Evolutionary conservation across 2,113 vertebrate species (phyloP), one percentile per base, ranked within the genome.

Genomic region (Hemichromis elongatus): DNA sequence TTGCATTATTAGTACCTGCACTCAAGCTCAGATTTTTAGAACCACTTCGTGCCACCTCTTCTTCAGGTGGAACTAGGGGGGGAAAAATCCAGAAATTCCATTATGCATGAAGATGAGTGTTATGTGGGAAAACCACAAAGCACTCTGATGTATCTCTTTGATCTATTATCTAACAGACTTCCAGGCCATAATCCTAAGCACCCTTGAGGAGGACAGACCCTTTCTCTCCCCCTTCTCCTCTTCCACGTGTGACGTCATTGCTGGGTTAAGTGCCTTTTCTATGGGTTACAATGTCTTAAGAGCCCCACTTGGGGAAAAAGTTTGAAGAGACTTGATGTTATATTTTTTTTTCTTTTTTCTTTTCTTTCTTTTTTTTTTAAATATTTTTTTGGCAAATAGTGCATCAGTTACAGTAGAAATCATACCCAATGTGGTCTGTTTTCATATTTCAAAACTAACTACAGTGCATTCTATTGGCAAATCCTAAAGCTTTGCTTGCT

Each of bases 111-210:
- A 88, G 89, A 90, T 88, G 90, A 89, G 56, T 79, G 33, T 85
- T 88, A 79, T 79, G 93, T 93, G 93, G 86, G 91, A 88, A 93
- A 93, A 82, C 56, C 84, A 91, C 90, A 79, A 86, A 85, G 82
- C 87, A 86, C 88, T 92, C 79, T 55, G 91, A 84, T 93, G 86
- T 77, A 81, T 88, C 82, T 92, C 95, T 96, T 96, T 96, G 95
- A 96, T 96, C 94, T 94, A 93, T 96, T 96, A 96, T 96, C 95
- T 94, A 52, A 78, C 92, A 94, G 92, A 92, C 92, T 94, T 95
- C 89, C 94, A 95, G 92, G 88, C 90, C 83, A 88, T 95, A 95
- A 96, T 95, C 94, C 91, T 85, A 86, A 91, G 79, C 88, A 90
- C 92, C 86, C 92, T 94, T 88, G 82, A 93, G 83, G 83, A 92